These are phyloP conservation scores for Anguilla rostrata DNA, from an alignment of 2,113 vertebrate genomes.

Conservation along the genomic window DNA sequence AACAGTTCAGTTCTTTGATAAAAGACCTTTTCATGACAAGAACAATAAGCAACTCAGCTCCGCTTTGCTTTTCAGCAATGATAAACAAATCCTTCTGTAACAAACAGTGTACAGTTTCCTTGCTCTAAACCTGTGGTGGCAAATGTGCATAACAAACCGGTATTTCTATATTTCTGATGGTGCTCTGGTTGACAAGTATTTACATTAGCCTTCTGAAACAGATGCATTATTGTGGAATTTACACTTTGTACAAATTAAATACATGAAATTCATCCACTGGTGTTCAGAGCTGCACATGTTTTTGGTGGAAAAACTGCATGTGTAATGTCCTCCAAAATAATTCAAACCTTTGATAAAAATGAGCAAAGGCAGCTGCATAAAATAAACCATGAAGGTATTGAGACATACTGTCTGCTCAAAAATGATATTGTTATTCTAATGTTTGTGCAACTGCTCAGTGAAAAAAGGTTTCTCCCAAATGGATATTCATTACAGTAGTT, in stretches of 20 bases:
- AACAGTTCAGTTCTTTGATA: slow-evolving; percentile 14
- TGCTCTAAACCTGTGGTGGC: background rate
- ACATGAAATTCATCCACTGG: background rate
- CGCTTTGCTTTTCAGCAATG: background rate
- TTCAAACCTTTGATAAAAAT: too few species aligned
- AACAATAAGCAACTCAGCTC: slow-evolving; percentile 9
- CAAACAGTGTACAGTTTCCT: background rate
- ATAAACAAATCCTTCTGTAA: background rate
- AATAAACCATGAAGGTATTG: too few species aligned
- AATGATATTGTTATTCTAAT: too few species aligned
- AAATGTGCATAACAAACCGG: background rate
- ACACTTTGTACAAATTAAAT: background rate
- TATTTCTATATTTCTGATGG: background rate
- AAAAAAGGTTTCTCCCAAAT: too few species aligned
- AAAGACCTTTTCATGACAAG: slow-evolving; percentile 8
- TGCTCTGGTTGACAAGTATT: background rate
- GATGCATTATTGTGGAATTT: background rate
- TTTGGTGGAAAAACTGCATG: background rate
- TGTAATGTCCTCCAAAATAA: background rate
- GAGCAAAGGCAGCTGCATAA: too few species aligned
- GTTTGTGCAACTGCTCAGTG: background rate
- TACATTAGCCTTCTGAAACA: background rate
- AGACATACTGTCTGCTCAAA: too few species aligned
- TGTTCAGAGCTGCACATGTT: background rate
- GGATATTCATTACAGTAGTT: too few species aligned